Base-by-base conservation (phyloP, 2,113 vertebrate genomes). In the Colaptes auratus region DNA sequence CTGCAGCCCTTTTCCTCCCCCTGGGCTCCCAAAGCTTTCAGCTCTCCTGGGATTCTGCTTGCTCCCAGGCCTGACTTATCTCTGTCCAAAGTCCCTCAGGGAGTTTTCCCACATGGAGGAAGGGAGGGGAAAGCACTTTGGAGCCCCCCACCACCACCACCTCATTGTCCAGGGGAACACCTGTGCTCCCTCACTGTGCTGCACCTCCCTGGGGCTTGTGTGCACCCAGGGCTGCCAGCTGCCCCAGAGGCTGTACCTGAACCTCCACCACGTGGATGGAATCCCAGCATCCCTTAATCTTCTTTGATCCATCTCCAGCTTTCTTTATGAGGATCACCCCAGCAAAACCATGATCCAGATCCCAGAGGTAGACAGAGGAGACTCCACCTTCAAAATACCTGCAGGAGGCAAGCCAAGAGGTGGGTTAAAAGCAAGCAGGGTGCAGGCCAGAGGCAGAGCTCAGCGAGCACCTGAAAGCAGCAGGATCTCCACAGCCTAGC, bases 321-420 rank as follows among this genome's bases (percentile, higher is more conserved):
- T 99, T 99, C 97, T 99, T 99, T 94, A 99, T 99, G 95, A 99
- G 99, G 98, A 99, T 99, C 96, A 99, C 99, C 52, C 99, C 99
- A 5, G 99, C 99, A 67, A 99, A 99, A 63, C 99, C 99, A 58
- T 99, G 99, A 97, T 99, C 99, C 98, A 99, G 98, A 97, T 99
- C 99, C 99, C 99, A 99, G 97, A 99, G 99, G 98, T 99, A 99
- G 96, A 99, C 99, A 48, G 99, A 99, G 35, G 99, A 99, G 89
- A 99, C 99, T 3, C 99, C 99, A 17, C 99, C 99, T 98, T 99
- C 99, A 97, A 99, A 99, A 97, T 99, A 99, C 98, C 99, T 99
- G 94, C 65, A 84, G 95, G 87, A 95, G 6, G 74, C 63, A 97
- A 77, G 12, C 48, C 93, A 82, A n/a, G 0, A 74, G 59, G 17